Evolutionary conservation across 2,797 vertebrate genomes (phyloP), one percentile per base, ranked within the genome.

Genomic region (Danio choprae): DNA sequence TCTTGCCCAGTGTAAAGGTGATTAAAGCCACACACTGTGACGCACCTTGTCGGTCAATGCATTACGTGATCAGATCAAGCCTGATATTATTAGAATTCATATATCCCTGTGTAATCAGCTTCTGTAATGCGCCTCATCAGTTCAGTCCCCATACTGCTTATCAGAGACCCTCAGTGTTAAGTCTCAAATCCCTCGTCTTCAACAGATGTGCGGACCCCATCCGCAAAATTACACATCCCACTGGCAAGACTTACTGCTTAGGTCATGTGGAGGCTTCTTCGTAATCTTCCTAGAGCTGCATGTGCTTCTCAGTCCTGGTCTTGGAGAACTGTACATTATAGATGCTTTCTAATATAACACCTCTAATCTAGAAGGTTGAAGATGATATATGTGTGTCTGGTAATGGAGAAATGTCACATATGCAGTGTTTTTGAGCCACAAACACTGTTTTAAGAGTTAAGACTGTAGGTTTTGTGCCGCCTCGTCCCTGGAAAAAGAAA

Each of bases 171-270:
- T 46, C 51, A 68, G 63, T 41, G 10, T 46, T 77, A 68, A 77
- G 18, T 67, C 63, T 77, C 63, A 77, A 77, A 77, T 77, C 75
- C 63, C 63, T 67, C 38, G 36, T 64, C 10, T 65, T 15, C 15
- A 78, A 78, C 75, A 78, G 40, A 41, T 78, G 75, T 48, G 43
- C 43, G 8, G 75, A 77, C 22, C 43, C 48, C 75, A 59, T 77
- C 22, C n/a, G 7, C 51, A 68, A 55, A 55, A 43, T 22, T 65
- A 58, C n/a, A 20, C 68, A 77, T 65, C 41, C 53, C 38, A 51
- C 18, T 36, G 46, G 43, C 50, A 58, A 67, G 63, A 50, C 43
- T 59, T 29, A 78, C 58, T 59, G 38, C 65, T 63, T 44, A 29
- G 46, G 46, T 71, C 68, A 79, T 48, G 64, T 36, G 64, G 43